phyloP scores from a whole-genome alignment of 2,888 invertebrate genomes.

The Apamea anceps region DNA sequence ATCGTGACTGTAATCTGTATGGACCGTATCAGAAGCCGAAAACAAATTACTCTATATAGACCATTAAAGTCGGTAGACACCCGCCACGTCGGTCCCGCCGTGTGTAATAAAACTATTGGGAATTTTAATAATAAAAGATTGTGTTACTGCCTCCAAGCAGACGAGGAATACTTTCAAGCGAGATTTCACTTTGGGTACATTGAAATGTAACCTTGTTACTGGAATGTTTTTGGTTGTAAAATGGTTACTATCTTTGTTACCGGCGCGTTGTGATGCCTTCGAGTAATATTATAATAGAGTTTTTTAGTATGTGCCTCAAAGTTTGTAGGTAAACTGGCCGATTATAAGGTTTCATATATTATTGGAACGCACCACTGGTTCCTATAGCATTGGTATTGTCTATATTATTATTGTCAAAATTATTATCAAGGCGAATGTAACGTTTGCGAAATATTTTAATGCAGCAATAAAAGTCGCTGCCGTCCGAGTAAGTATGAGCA shows the following conservation, averaged over 20 bases:
- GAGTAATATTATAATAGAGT: constrained; percentile 9
- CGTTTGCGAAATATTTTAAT: constrained; percentile 16
- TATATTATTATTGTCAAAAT: not conserved
- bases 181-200: constrained; percentile 58
- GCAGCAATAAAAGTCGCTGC: not conserved
- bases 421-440: constrained; percentile 2
- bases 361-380: not conserved
- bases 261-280: constrained; percentile 8
- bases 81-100: constrained; percentile 62
- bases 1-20: constrained; percentile 77
- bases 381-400: not conserved
- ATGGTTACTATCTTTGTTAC: constrained; percentile 29
- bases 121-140: constrained; percentile 71
- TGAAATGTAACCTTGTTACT: constrained; percentile 48
- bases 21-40: constrained; percentile 80
- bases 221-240: constrained; percentile 49
- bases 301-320: not conserved
- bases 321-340: not conserved
- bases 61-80: constrained; percentile 69
- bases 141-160: constrained; percentile 53
- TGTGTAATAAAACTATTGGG: constrained; percentile 70
- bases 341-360: not conserved
- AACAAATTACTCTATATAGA: constrained; percentile 80
- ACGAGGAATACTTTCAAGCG: constrained; percentile 54
- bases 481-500: constrained; percentile 35